Evolutionary conservation across 2,888 invertebrate species (phyloP), one percentile per base, ranked within the genome.

Genomic region (Amphipoea oculea): DNA sequence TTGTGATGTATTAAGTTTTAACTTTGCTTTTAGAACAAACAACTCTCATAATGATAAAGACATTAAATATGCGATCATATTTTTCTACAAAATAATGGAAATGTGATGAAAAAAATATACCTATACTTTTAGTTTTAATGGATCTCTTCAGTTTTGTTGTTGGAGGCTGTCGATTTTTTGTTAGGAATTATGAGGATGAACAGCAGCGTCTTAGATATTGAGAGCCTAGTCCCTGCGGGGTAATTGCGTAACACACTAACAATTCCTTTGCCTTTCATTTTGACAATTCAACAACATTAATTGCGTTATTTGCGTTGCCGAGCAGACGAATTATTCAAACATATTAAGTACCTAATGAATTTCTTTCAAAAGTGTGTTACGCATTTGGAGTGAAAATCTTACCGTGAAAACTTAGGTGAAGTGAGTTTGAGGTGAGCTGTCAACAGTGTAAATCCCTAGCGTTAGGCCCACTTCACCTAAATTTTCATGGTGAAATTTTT

Each of bases 11-110:
- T 87, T 88, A 86, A 83, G 85, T 82, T 86, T 88, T 82, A 86
- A 89, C 85, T 90, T 89, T 86, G 82, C 85, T 90, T 86, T 89
- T 89, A 88, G 62, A 81, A 81, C 77, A 82, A 86, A 83, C 78
- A 82, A 84, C 69, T 80, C 45, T 63, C 79, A 51, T 83, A 73
- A 79, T 85, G 63, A 73, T 65, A 42, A 73, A 11, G 36, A 72
- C 9, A 67, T 51, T 71, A 60, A 36, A 81, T 72, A 42, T 45
- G n/a, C 14, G 36, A 45, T 42, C 11, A 12, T 48, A 36, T 36
- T 57, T 78, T 57, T 68, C 17, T 40, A 54, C 3, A 48, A 68
- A 29, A 57, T 54, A 1, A 57, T 36, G 79, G 11, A 57, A 51
- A 7, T 36, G 54, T 54, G 23, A 48, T 62, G 7, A 14, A 17